Conservation (phyloP, 2,113 vertebrate species). For the Stigmatopora argus region DNA sequence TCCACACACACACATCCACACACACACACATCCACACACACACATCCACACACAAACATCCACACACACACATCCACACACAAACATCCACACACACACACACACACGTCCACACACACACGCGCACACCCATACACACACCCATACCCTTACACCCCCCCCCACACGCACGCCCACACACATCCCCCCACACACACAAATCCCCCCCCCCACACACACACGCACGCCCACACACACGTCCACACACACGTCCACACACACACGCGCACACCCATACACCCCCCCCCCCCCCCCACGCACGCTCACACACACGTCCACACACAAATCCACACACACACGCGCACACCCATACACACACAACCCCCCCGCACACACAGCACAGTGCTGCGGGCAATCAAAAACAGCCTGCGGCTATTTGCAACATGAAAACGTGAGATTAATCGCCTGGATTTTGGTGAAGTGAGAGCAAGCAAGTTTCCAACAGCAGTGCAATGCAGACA, state of each 20-base stretch:
- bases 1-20: slow-evolving; percentile 8
- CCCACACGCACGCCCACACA: slow-evolving; percentile 7
- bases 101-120: slow-evolving; percentile 8
- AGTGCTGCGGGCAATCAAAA: slow-evolving; percentile 44
- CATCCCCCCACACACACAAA: neutral
- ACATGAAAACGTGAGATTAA: slow-evolving; percentile 49
- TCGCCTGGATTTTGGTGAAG: slow-evolving; percentile 36
- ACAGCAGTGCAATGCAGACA: slow-evolving; percentile 35
- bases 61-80: slow-evolving; percentile 11
- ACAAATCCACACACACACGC: neutral
- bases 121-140: neutral
- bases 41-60: slow-evolving; percentile 16
- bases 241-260: no score
- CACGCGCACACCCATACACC: no score
- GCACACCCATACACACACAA: neutral
- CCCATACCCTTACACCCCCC: no score
- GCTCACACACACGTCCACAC: no score
- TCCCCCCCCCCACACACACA: slow-evolving; percentile 19
- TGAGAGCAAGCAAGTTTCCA: slow-evolving; percentile 53
- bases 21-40: no score
- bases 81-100: slow-evolving; percentile 11
- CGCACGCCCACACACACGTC: no score
- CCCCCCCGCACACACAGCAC: slow-evolving; percentile 19
- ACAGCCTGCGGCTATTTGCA: slow-evolving; percentile 36
- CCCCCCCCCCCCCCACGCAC: no score